Evolutionary conservation across 2,113 vertebrate genomes (phyloP).

Genomic region (Pachycephala philippinensis): DNA sequence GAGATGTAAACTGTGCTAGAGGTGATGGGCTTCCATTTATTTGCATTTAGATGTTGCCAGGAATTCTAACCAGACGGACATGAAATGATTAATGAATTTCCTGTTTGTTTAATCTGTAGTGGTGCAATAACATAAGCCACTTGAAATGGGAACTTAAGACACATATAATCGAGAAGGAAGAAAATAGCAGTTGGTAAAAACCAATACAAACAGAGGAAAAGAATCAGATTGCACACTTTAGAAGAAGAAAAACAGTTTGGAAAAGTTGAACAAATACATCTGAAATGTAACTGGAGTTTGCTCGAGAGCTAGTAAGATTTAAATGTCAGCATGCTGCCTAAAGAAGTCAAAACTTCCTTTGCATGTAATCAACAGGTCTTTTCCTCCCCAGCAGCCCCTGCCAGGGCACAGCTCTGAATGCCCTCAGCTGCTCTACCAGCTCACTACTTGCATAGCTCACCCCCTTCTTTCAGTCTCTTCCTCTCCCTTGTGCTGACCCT

Average conservation of each 20-base stretch:
- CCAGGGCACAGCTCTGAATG: not conserved
- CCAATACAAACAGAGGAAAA: not conserved
- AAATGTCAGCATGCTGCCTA: not conserved
- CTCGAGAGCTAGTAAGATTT: not conserved
- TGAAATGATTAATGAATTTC: not conserved
- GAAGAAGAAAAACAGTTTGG: not conserved
- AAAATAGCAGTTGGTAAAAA: not conserved
- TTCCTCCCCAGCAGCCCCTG: not conserved
- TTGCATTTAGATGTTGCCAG: not conserved
- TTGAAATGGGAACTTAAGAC: not conserved
- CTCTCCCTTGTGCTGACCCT: not conserved
- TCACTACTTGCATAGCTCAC: not conserved
- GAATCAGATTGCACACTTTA: not conserved
- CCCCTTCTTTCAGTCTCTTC: not conserved
- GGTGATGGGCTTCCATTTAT: not conserved
- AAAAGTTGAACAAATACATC: not conserved
- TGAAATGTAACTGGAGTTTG: not conserved
- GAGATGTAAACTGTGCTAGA: not conserved
- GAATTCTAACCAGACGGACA: not conserved
- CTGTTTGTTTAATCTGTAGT: not conserved
- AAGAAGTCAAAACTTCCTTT: not conserved
- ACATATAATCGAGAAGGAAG: not conserved
- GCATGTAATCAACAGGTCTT: not conserved
- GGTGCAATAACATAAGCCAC: not conserved
- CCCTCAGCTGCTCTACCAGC: not conserved